Evolutionary conservation across 1,140 invertebrate species (phyloP), one percentile per base, ranked within the genome.

Genomic region (Zaprionus ornatus): DNA sequence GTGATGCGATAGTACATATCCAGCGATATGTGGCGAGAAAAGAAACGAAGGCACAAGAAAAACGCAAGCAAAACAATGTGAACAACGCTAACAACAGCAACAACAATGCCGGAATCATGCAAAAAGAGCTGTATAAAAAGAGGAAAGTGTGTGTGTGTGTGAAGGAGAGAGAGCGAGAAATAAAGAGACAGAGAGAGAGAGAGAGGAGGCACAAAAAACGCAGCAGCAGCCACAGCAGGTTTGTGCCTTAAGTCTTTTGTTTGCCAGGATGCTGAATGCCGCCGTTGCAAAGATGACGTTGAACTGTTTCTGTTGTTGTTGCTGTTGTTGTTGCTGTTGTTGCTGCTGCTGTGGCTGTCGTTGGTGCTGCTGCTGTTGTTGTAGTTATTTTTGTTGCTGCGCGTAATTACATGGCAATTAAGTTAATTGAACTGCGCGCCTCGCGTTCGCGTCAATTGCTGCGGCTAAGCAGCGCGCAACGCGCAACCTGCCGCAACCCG

Each of bases 331-430:
- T 15, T 42, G 65, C 35, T 59, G 54, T 29, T 71, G 32, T 50
- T 56, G 68, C 32, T 29, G 61, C 19, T 59, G 64, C 21, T 63
- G 59, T 12, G 27, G 63, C 23, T 56, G 56, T 50, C 50, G 55
- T 37, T 76, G 32, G 54, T 56, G 68, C 42, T 32, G 61, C 37
- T 60, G 65, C 17, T 64, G 59, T 12, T 71, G 73, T 59, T 82
- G 64, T 23, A 74, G 69, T 9, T 80, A 54, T 27, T 66, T 67
- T 56, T 77, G 62, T 23, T 79, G 75, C 21, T 65, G 56, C 74
- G 45, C 84, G 81, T 91, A 91, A 91, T 91, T 91, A 91, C 90
- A 91, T 91, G 90, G 86, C 90, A 90, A 91, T 91, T 91, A 91
- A 91, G 78, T 91, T 91, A 91, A 91, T 91, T 90, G 86, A 91